phyloP scores from a whole-genome alignment of 2,797 vertebrate genomes.

The Borostomias antarcticus region DNA sequence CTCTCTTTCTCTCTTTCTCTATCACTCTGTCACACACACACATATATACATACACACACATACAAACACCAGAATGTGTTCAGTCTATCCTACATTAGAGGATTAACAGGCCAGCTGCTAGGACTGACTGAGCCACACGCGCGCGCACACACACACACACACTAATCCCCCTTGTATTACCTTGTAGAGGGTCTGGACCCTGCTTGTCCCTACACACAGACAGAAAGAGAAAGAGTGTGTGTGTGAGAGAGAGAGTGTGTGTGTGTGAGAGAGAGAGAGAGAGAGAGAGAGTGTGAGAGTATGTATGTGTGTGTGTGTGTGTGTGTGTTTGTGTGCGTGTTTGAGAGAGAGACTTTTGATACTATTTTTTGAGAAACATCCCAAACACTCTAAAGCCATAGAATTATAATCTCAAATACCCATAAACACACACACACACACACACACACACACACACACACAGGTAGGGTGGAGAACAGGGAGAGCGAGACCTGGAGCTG shows the following conservation, averaged over 20 bases:
- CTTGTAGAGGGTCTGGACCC: constrained; percentile 18
- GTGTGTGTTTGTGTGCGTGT: too few species aligned
- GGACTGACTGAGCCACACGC: constrained; percentile 50
- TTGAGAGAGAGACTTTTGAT: background rate
- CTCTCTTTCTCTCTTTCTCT: too few species aligned
- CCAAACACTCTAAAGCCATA: too few species aligned
- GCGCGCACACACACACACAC: constrained; percentile 16
- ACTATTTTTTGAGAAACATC: too few species aligned
- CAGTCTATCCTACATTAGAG: constrained; percentile 62
- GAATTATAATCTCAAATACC: too few species aligned
- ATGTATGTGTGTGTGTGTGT: too few species aligned
- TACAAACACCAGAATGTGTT: constrained; percentile 20
- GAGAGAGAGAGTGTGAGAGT: background rate
- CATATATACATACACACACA: constrained; percentile 8
- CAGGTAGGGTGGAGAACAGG: too few species aligned
- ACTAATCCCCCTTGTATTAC: constrained; percentile 40
- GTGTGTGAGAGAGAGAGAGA: constrained; percentile 1
- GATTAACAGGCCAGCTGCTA: constrained; percentile 74
- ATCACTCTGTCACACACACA: background rate
- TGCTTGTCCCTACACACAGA: constrained; percentile 7
- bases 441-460: too few species aligned
- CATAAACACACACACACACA: too few species aligned
- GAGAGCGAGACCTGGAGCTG: too few species aligned
- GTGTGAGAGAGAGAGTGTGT: background rate
- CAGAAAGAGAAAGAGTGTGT: too few species aligned